Conservation (phyloP, 30 jellyfish, hydroid and myxozoan species). For the Phacellophora camtschatica region DNA sequence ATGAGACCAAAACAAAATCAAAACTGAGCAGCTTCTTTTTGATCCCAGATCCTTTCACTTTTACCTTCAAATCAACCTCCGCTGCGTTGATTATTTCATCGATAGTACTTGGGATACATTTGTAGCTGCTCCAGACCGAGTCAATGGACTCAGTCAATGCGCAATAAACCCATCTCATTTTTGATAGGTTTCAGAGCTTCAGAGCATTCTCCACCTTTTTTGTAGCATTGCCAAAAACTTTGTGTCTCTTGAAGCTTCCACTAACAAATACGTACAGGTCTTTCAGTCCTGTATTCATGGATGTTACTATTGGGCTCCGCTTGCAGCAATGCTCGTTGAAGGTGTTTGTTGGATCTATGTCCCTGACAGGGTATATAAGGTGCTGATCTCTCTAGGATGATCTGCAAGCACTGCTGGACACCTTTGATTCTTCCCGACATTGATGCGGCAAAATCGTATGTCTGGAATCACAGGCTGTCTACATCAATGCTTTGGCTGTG, state of each 20-base stretch:
- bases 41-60: constrained; percentile 24
- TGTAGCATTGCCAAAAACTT: neutral
- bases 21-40: constrained; percentile 32
- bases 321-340: constrained; percentile 40
- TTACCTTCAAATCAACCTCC: constrained; percentile 16
- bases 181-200: constrained; percentile 28
- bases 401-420: constrained; percentile 14
- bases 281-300: constrained; percentile 12
- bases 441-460: constrained; percentile 12
- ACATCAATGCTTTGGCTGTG: constrained; percentile 26
- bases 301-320: constrained; percentile 11
- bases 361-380: constrained; percentile 50
- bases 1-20: constrained; percentile 25
- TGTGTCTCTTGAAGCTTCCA: constrained; percentile 28
- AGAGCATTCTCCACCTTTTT: no score
- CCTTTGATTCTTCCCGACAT: constrained; percentile 34
- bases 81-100: constrained; percentile 23
- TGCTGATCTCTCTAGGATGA: constrained; percentile 11
- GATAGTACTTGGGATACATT: constrained; percentile 1
- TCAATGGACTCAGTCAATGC: constrained; percentile 22
- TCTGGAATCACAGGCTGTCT: neutral
- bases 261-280: constrained; percentile 23
- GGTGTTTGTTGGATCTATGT: constrained; percentile 14
- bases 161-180: constrained; percentile 35
- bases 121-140: constrained; percentile 34